Base-by-base conservation (phyloP, 2,888 invertebrate species). In the Palloptera scutellata region DNA sequence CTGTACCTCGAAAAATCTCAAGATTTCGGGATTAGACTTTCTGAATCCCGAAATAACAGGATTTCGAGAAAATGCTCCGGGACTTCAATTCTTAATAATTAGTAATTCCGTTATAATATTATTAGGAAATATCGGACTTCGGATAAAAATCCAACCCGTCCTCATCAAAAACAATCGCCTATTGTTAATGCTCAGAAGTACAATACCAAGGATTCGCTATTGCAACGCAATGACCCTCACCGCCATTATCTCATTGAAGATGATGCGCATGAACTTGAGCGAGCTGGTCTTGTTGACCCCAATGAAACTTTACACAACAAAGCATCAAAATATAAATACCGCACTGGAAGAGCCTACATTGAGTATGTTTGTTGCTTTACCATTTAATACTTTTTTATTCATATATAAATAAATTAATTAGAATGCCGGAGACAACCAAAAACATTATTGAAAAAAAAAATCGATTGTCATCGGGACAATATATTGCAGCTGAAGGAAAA, bases 201-300 rank as follows among this genome's bases (percentile, higher is more conserved):
- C 30, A 76, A 78, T 41, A 66, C 65, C 17, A 53, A 52, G 1
- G 70, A 71, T 0, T 73, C 70, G 41, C 57, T 76, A 12, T 60
- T 81, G 30, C 66, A 59, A 15, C 20, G 15, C 0, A 71, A 74
- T 45, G 82, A 81, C 72, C 68, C 64, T 1, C 67, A 64, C 43
- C 66, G 59, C 6, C 78, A 80, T 57, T 81, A 75, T 54, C 59
- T 80, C 11, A 77, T 76, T 68, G 74, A 72, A 0, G 75, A 74
- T 15, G 79, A 80, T 70, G 79, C 79, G 5, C 80, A 80, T 43
- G 71, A 62, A 0, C 57, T 80, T 51, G 83, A 83, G 59, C 78
- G 79, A 6, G 66, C 73, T 52, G 75, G 74, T 5, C 70, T 74
- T 42, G 67, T 67, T 45, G 64, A 70, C 1, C n/a, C 70, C 0